These are phyloP conservation scores for Archips xylosteana DNA, from an alignment of 2,888 invertebrate species.

Conservation along the genomic window DNA sequence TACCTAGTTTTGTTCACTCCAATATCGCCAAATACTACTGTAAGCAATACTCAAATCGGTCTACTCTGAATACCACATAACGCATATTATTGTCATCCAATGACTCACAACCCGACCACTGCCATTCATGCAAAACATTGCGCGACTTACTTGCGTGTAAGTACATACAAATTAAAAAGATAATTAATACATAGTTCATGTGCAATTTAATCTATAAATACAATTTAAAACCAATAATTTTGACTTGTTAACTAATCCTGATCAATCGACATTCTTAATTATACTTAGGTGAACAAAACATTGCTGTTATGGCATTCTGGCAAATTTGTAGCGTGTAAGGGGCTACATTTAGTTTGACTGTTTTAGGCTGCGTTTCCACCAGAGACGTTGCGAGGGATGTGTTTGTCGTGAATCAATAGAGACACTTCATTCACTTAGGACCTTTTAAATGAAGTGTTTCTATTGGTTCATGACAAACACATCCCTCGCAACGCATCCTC, in stretches of 20 bases:
- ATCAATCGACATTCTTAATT: not conserved
- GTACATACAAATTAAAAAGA: conserved; percentile 52
- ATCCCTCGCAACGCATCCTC: too few relatives aligned
- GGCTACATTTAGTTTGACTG: not conserved
- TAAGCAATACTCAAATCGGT: conserved; percentile 64
- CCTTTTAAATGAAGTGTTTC: too few relatives aligned
- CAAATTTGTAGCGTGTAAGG: conserved; percentile 1
- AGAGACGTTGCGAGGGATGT: too few relatives aligned
- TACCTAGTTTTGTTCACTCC: conserved; percentile 51
- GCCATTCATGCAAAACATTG: conserved; percentile 73
- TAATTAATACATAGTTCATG: conserved; percentile 38
- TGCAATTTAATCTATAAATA: conserved; percentile 18
- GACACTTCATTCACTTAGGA: too few relatives aligned
- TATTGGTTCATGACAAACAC: too few relatives aligned
- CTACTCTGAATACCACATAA: conserved; percentile 63
- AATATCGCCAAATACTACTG: conserved; percentile 77
- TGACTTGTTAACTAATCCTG: not conserved
- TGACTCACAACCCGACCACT: conserved; percentile 61
- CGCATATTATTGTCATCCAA: conserved; percentile 57
- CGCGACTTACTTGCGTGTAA: conserved; percentile 59
- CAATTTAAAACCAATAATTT: not conserved
- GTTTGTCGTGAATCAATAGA: too few relatives aligned
- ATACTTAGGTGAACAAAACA: not conserved
- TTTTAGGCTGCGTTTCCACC: too few relatives aligned
- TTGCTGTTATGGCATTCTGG: not conserved